Evolutionary conservation across 2,888 invertebrate species (phyloP).

Genomic region (Cataglyphis livida): DNA sequence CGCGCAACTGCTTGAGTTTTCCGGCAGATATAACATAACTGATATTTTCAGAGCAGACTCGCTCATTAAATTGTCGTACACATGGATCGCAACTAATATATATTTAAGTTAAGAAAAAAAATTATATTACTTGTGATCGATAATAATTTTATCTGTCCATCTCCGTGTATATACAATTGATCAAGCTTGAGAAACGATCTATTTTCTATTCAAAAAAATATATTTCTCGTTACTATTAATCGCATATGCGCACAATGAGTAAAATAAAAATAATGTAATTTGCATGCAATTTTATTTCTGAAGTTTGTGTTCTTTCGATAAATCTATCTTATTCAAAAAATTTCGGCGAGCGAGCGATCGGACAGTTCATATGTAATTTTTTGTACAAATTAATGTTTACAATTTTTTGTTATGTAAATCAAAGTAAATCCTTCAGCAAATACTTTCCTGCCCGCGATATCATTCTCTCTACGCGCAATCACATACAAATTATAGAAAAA

Average conservation of each 20-base stretch:
- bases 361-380: neutral
- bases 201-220: neutral
- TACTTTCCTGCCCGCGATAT: neutral
- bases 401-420: neutral
- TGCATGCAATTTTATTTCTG: neutral
- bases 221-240: neutral
- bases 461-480: neutral
- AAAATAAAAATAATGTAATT: neutral
- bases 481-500: neutral
- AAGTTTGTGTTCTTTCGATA: neutral
- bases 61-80: neutral
- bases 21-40: neutral
- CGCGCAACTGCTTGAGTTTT: neutral
- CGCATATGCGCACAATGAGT: neutral
- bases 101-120: neutral
- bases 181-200: neutral
- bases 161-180: neutral
- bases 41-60: neutral
- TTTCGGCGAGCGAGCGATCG: neutral
- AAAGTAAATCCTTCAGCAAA: neutral
- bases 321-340: neutral
- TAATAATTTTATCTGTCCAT: neutral
- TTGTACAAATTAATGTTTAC: neutral
- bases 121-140: neutral
- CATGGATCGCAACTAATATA: neutral